Evolutionary conservation across 2,113 vertebrate species (phyloP).

Genomic region (Ifrita kowaldi): DNA sequence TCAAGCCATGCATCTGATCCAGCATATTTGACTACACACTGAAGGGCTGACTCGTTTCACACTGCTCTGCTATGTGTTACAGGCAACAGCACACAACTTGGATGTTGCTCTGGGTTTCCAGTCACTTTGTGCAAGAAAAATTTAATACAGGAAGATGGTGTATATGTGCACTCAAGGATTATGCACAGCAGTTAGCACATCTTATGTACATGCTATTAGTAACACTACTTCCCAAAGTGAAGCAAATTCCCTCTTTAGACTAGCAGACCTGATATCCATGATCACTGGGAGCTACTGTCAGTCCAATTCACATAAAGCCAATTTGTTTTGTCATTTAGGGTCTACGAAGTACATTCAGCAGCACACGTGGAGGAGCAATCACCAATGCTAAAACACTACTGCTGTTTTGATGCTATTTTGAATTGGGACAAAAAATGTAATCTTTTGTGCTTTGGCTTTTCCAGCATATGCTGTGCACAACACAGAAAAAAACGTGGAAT

Average conservation of each 20-base stretch:
- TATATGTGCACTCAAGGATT: background rate
- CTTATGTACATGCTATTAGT: background rate
- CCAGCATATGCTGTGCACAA: background rate
- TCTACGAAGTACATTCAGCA: background rate
- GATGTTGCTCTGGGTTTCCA: background rate
- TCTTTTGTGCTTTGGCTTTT: constrained; percentile 8
- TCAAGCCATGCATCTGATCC: background rate
- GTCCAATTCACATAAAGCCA: background rate
- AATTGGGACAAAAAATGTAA: background rate
- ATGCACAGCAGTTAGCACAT: background rate
- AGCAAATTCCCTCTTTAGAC: background rate
- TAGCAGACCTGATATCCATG: background rate
- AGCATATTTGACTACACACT: background rate
- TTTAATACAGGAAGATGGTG: background rate
- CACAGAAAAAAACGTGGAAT: background rate
- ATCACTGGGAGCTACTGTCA: constrained; percentile 20
- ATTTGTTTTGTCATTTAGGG: background rate
- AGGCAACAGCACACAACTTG: background rate
- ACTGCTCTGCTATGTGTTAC: background rate
- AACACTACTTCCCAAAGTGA: background rate
- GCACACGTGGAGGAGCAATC: background rate
- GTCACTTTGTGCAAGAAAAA: background rate
- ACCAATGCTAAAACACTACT: background rate
- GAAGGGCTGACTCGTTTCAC: background rate
- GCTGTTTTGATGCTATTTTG: constrained; percentile 25